Conservation (phyloP, 2,113 vertebrate genomes). For the Microtus oregoni region DNA sequence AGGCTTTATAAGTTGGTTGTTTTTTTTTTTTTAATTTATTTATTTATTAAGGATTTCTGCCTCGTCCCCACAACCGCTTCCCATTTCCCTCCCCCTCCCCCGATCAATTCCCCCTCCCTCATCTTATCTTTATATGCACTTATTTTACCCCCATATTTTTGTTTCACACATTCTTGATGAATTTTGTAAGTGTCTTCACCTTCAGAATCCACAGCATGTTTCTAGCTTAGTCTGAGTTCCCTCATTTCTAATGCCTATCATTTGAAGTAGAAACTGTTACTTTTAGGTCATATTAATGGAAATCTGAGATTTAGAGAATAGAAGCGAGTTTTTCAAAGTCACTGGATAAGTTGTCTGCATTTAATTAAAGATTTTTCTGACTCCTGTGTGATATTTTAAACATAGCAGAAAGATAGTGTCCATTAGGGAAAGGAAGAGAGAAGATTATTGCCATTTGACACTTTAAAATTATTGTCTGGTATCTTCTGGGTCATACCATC, state of each 20-base stretch:
- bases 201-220: not conserved
- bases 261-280: not conserved
- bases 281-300: not conserved
- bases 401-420: not conserved
- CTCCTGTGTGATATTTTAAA: conserved; percentile 15
- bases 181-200: not conserved
- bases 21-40: too few species aligned
- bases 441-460: not conserved
- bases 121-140: not conserved
- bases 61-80: too few species aligned
- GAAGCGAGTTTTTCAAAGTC: not conserved
- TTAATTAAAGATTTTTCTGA: not conserved
- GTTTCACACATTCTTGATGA: not conserved
- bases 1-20: too few species aligned
- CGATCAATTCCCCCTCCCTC: too few species aligned
- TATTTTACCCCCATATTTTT: not conserved
- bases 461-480: conserved; percentile 59
- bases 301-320: not conserved
- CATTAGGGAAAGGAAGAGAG: not conserved
- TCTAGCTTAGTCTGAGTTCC: not conserved
- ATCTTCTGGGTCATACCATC: not conserved
- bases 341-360: not conserved
- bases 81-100: too few species aligned
- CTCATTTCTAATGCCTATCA: not conserved
- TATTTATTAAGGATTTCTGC: too few species aligned